Evolutionary conservation across 2,113 vertebrate species (phyloP).

Genomic region (Vimba vimba): DNA sequence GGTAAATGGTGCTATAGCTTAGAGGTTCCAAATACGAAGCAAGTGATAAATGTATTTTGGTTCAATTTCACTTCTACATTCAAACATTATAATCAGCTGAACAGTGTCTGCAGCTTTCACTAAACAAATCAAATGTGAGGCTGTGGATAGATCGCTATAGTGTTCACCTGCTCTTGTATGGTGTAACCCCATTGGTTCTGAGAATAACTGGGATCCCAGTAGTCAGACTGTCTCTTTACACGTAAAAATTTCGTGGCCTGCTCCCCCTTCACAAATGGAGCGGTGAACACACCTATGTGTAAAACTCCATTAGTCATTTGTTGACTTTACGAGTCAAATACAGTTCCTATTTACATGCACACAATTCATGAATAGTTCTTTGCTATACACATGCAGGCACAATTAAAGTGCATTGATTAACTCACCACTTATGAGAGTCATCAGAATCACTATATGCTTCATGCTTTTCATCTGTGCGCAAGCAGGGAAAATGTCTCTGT

Average conservation of each 20-base stretch:
- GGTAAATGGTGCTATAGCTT: neutral
- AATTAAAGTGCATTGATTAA: neutral
- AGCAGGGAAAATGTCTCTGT: neutral
- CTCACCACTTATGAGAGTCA: conserved; percentile 66
- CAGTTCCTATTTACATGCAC: neutral
- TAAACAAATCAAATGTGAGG: neutral
- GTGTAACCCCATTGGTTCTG: conserved; percentile 74
- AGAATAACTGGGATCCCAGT: conserved; percentile 70
- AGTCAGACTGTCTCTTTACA: conserved; percentile 67
- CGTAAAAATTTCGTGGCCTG: conserved; percentile 68
- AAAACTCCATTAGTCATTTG: neutral
- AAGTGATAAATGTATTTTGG: neutral
- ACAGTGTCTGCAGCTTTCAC: neutral
- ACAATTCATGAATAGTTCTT: neutral
- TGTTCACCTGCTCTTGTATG: conserved; percentile 68
- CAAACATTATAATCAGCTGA: neutral
- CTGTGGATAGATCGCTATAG: neutral
- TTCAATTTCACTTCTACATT: neutral
- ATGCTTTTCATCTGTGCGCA: conserved; percentile 54
- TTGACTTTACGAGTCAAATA: neutral
- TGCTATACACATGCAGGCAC: neutral
- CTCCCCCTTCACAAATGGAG: conserved; percentile 67
- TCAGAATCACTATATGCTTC: conserved; percentile 57
- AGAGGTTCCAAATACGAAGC: neutral
- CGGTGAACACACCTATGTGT: conserved; percentile 46